Conservation (phyloP, 2,888 invertebrate species). For the Lissocephala sabroskyi region DNA sequence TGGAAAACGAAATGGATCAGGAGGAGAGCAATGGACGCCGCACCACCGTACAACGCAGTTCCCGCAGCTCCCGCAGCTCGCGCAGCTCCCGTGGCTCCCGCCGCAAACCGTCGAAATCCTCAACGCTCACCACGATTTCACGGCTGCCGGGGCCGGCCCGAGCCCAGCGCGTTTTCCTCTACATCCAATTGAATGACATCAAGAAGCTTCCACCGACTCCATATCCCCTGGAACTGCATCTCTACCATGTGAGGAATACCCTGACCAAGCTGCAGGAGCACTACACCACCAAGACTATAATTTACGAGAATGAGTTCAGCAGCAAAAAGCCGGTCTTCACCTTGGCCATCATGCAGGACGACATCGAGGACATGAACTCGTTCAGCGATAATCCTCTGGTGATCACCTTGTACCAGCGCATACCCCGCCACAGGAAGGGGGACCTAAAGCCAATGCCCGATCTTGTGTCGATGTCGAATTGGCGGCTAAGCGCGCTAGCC, state of each 20-base stretch:
- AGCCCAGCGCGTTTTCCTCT: conserved; percentile 44
- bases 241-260: conserved; percentile 46
- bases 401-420: conserved; percentile 49
- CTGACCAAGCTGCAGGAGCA: conserved; percentile 53
- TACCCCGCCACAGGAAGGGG: conserved; percentile 28
- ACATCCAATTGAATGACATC: conserved; percentile 49
- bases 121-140: too few species aligned
- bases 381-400: conserved; percentile 57
- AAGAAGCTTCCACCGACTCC: conserved; percentile 24
- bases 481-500: neutral
- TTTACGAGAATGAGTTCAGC: conserved; percentile 41
- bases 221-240: conserved; percentile 47
- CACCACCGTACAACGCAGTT: neutral
- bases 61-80: too few species aligned
- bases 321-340: conserved; percentile 48
- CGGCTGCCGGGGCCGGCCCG: neutral
- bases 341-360: conserved; percentile 56
- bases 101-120: too few species aligned
- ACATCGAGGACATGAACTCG: conserved; percentile 51
- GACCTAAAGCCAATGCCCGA: neutral
- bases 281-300: conserved; percentile 50
- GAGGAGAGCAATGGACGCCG: neutral
- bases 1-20: neutral
- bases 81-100: too few species aligned
- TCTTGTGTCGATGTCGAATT: neutral